Conservation (phyloP, 2,797 vertebrate genomes). For the Poeciliopsis presidionis region DNA sequence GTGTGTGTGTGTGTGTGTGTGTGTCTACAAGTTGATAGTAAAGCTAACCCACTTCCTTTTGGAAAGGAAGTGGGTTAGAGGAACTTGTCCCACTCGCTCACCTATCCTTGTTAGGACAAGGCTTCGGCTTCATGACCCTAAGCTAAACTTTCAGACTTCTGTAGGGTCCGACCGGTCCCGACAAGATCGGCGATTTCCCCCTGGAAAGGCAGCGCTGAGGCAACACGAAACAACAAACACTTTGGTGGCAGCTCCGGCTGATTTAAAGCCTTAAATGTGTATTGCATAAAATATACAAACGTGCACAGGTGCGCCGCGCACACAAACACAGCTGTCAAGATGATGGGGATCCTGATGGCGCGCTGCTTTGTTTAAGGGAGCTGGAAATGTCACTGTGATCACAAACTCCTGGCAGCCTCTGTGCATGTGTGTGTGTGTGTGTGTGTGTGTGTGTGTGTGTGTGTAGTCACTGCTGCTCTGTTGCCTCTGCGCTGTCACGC, state of each 20-base stretch:
- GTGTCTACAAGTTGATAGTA: conserved; percentile 23
- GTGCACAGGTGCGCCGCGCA: not conserved
- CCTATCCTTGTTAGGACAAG: not conserved
- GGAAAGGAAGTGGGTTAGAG: no score
- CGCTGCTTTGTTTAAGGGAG: conserved; percentile 16
- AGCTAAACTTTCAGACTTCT: not conserved
- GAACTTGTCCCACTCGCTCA: conserved; percentile 38
- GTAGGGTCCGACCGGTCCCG: not conserved
- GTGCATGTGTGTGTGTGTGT: conserved; percentile 2
- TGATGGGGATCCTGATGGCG: conserved; percentile 6
- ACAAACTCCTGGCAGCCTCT: conserved; percentile 11
- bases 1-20: not conserved
- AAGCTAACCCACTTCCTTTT: conserved; percentile 45
- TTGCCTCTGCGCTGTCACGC: conserved; percentile 42
- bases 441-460: conserved; percentile 7
- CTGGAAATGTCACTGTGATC: conserved; percentile 23
- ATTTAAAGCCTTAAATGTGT: conserved; percentile 4
- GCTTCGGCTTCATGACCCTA: not conserved
- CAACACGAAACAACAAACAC: not conserved
- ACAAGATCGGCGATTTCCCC: not conserved
- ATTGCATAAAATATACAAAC: not conserved
- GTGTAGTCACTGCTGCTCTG: conserved; percentile 11
- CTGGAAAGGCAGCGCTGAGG: not conserved
- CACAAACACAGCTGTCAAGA: conserved; percentile 1
- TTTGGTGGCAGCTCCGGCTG: not conserved